These are phyloP conservation scores for Hemitrygon akajei DNA, from an alignment of 2,797 vertebrate species.

Conservation along the genomic window DNA sequence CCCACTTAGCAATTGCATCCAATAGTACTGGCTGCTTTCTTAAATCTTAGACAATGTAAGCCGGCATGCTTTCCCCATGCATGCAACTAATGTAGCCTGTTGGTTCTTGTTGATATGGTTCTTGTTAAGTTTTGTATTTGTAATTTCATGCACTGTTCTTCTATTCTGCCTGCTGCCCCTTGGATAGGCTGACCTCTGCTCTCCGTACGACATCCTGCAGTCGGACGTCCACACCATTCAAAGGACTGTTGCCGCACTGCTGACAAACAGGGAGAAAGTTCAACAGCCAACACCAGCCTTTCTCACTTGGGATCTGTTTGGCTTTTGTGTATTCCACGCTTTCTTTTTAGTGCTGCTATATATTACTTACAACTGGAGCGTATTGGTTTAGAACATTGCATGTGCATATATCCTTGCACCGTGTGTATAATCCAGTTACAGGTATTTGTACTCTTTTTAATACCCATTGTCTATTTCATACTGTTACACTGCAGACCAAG, in stretches of 20 bases:
- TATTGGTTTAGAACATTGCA: conserved; percentile 66
- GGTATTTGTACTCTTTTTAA: conserved; percentile 53
- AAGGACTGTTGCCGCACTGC: conserved; percentile 74
- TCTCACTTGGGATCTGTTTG: conserved; percentile 84
- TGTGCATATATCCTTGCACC: conserved; percentile 51
- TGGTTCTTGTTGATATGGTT: conserved; percentile 1
- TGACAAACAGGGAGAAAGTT: conserved; percentile 67
- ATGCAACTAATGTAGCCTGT: conserved; percentile 14
- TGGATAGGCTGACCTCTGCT: conserved; percentile 84
- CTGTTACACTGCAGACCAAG: conserved; percentile 39
- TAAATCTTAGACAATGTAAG: background rate
- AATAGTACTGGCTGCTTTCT: background rate
- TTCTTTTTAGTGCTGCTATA: conserved; percentile 83
- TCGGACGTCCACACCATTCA: conserved; percentile 75
- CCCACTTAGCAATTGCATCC: conserved; percentile 2
- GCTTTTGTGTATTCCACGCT: conserved; percentile 83
- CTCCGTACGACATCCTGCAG: conserved; percentile 88
- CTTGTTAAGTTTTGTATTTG: conserved; percentile 59
- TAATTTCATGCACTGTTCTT: conserved; percentile 78
- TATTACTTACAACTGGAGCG: conserved; percentile 81
- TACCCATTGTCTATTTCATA: conserved; percentile 40
- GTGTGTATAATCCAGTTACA: conserved; percentile 50
- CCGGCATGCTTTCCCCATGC: background rate
- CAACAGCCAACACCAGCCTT: conserved; percentile 76
- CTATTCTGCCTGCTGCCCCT: conserved; percentile 68